Percentiles rank a stretch among this genome's conserved stretches.
Evolutionary conservation across 2,888 invertebrate genomes (phyloP).

Genomic region (Drosophila nigricruria): DNA sequence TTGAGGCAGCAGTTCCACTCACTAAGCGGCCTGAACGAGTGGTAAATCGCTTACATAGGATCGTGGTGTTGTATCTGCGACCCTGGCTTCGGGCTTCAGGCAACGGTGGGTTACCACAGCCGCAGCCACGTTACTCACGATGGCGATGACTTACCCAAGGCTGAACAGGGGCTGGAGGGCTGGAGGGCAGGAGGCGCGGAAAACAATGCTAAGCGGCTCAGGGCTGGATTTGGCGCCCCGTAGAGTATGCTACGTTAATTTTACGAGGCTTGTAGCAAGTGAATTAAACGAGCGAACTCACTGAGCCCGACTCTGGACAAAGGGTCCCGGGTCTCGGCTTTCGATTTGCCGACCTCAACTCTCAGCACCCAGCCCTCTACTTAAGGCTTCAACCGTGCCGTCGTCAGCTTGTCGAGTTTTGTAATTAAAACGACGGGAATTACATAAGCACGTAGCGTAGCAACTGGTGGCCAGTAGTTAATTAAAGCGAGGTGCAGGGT

Average conservation of each 20-base stretch:
- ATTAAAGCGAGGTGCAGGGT: conserved; percentile 59
- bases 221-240: conserved; percentile 39
- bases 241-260: conserved; percentile 67
- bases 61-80: conserved; percentile 32
- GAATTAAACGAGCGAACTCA: conserved; percentile 62
- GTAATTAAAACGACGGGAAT: conserved; percentile 75
- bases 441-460: conserved; percentile 72
- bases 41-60: conserved; percentile 58
- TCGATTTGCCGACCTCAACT: conserved; percentile 11
- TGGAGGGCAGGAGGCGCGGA: conserved; percentile 24
- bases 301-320: conserved; percentile 27
- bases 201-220: conserved; percentile 64
- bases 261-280: conserved; percentile 60
- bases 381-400: conserved; percentile 39
- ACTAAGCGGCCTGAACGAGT: conserved; percentile 59
- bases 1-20: conserved; percentile 71
- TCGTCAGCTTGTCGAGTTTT: conserved; percentile 64
- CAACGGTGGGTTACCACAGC: conserved; percentile 26
- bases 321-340: conserved; percentile 17
- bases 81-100: conserved; percentile 49
- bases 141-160: conserved; percentile 32
- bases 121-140: conserved; percentile 31
- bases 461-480: conserved; percentile 75
- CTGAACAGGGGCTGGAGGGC: neutral
- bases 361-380: conserved; percentile 11